These are phyloP conservation scores for Chascanopsetta lugubris DNA, from an alignment of 2,113 vertebrate species.

Conservation along the genomic window DNA sequence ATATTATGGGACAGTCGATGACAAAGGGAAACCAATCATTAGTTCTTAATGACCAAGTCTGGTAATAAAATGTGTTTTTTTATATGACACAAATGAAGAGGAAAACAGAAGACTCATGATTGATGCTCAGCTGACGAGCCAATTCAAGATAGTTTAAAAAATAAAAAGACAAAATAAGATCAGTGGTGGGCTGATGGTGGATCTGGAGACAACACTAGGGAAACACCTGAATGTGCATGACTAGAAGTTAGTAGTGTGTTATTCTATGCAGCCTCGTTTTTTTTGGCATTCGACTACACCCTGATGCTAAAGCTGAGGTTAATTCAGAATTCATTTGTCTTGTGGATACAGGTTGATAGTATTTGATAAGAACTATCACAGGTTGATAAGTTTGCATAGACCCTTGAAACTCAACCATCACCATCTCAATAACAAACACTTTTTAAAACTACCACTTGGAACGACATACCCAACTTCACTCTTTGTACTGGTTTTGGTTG, in stretches of 20 bases:
- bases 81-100: conserved; percentile 33
- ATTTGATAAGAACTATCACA: conserved; percentile 63
- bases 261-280: conserved; percentile 46
- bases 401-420: conserved; percentile 64
- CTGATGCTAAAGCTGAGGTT: conserved; percentile 71
- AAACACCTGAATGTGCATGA: conserved; percentile 37
- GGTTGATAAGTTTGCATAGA: conserved; percentile 78
- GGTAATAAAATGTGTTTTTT: conserved; percentile 33
- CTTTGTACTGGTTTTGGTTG: conserved; percentile 68
- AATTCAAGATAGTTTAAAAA: not conserved
- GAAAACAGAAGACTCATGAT: conserved; percentile 14
- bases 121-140: conserved; percentile 11
- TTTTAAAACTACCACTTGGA: conserved; percentile 26
- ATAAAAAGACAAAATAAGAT: conserved; percentile 15
- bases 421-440: conserved; percentile 41
- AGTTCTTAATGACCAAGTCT: conserved; percentile 16
- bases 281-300: conserved; percentile 67
- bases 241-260: conserved; percentile 44
- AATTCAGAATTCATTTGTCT: conserved; percentile 55
- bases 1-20: conserved; percentile 44
- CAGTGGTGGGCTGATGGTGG: conserved; percentile 20
- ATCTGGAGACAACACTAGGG: conserved; percentile 17
- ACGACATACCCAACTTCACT: conserved; percentile 73
- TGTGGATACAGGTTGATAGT: conserved; percentile 53
- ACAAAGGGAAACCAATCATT: conserved; percentile 34